Evolutionary conservation across 30 jellyfish, hydroid and myxozoan species (phyloP).

Genomic region (Pelagia noctiluca): DNA sequence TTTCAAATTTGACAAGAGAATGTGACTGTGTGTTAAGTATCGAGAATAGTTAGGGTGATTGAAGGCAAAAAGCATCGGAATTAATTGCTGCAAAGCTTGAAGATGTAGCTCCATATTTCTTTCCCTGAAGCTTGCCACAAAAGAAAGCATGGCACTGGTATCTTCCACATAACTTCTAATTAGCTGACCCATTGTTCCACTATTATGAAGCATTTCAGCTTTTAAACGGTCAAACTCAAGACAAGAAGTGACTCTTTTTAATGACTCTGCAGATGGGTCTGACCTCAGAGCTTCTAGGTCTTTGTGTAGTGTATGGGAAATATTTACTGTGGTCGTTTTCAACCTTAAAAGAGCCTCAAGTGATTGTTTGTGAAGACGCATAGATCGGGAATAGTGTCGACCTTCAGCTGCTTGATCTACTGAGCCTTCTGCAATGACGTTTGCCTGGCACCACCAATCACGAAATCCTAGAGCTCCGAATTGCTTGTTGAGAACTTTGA

Average conservation of each 20-base stretch:
- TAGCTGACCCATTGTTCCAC: too few species aligned
- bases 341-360: constrained; percentile 52
- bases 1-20: too few species aligned
- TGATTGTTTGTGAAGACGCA: constrained; percentile 67
- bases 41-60: too few species aligned
- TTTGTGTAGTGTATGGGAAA: too few species aligned
- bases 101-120: constrained; percentile 1
- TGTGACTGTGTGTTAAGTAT: too few species aligned
- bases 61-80: too few species aligned
- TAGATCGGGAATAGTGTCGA: constrained; percentile 24
- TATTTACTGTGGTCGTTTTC: constrained; percentile 23
- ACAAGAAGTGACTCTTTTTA: constrained; percentile 49
- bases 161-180: constrained; percentile 49
- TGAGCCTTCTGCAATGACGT: constrained; percentile 14
- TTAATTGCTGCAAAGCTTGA: too few species aligned
- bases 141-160: constrained; percentile 60
- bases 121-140: constrained; percentile 54
- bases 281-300: constrained; percentile 39
- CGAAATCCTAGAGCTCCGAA: background rate
- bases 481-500: background rate
- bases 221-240: constrained; percentile 36
- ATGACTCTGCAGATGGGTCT: constrained; percentile 53
- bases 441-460: background rate
- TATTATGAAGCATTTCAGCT: constrained; percentile 61
- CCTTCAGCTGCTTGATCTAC: constrained; percentile 9